phyloP scores from a whole-genome alignment of 1,140 invertebrate species.

The Papilio glaucus region DNA sequence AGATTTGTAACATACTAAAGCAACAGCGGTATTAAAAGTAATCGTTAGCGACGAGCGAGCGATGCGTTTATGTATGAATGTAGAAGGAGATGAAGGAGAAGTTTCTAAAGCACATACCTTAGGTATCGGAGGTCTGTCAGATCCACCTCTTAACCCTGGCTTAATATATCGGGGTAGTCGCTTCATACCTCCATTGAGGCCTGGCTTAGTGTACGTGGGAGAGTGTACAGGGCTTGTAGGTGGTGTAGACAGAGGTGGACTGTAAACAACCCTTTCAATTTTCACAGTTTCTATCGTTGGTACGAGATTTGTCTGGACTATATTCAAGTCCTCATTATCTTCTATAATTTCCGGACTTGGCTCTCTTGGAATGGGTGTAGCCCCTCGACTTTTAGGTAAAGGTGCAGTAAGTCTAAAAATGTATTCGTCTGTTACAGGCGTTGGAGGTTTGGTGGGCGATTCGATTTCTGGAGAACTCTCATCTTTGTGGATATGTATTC shows the following conservation, averaged over 20 bases:
- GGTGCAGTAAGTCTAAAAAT: slow-evolving; percentile 70
- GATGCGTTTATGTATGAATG: no score
- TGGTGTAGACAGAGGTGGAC: slow-evolving; percentile 64
- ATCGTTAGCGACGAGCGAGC: no score
- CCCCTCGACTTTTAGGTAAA: slow-evolving; percentile 56
- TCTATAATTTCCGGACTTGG: slow-evolving; percentile 47
- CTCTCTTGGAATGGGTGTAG: slow-evolving; percentile 56
- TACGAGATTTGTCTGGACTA: slow-evolving; percentile 72
- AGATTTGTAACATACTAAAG: no score
- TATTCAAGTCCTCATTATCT: slow-evolving; percentile 65
- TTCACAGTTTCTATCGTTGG: slow-evolving; percentile 62
- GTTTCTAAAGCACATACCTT: slow-evolving; percentile 43
- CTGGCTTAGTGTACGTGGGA: slow-evolving; percentile 56
- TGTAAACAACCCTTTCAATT: slow-evolving; percentile 62
- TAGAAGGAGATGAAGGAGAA: no score
- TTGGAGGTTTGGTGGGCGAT: slow-evolving; percentile 53
- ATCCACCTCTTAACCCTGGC: slow-evolving; percentile 51
- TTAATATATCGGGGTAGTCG: slow-evolving; percentile 46
- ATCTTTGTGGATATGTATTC: not conserved
- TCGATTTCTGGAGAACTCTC: not conserved
- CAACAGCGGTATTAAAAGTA: no score
- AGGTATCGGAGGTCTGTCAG: slow-evolving; percentile 46
- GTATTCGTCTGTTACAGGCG: slow-evolving; percentile 76
- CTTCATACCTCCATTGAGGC: slow-evolving; percentile 47
- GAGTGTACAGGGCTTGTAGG: slow-evolving; percentile 48